Base-by-base conservation (phyloP, 1,140 invertebrate genomes). In the Pogonus chalceus region DNA sequence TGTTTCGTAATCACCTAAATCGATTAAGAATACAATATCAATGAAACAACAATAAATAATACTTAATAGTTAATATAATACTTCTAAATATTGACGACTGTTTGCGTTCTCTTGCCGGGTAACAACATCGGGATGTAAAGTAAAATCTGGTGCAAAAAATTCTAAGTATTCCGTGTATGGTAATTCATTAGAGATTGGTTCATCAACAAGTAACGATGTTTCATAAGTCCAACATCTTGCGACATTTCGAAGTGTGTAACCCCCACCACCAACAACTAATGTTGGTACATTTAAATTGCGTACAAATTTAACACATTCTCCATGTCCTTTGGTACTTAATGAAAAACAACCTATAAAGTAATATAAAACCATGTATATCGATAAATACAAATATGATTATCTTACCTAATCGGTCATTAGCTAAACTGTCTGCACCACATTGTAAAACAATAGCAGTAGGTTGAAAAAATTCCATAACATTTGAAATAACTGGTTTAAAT, bases 201-300 rank as follows among this genome's bases (percentile, higher is more conserved):
- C 88, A 64, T 96, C 92, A 0, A 95, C 80, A 0, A 97, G 72
- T 1, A 99, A 73, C 0, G 94, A 96, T 0, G 97, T 99, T 73
- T 99, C 97, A 62, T 98, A 96, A 0, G 96, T 96, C 97, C 97
- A 99, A 69, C 95, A 98, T 39, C 97, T 76, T 0, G 96, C 96
- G 0, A 99, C 97, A 69, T 99, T 99, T 50, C 94, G 77, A 3
- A 99, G 75, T 0, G 96, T 99, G 66, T 99, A 99, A 56, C 95
- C 95, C 21, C 95, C 94, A 1, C 93, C 97, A 3, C 97, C 97
- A 0, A 99, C 84, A 0, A 98, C 88, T 20, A 99, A 72, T 0
- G 96, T 79, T 0, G 97, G 97, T 12, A 99, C 80, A 68, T 95
- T 94, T 1, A 98, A 76, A 57, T 87, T 88, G 69, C 94, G 91